Percentiles rank a stretch among this genome's conserved stretches.
phyloP scores from a whole-genome alignment of 1,140 invertebrate species.

The Drosophila kanapiae region DNA sequence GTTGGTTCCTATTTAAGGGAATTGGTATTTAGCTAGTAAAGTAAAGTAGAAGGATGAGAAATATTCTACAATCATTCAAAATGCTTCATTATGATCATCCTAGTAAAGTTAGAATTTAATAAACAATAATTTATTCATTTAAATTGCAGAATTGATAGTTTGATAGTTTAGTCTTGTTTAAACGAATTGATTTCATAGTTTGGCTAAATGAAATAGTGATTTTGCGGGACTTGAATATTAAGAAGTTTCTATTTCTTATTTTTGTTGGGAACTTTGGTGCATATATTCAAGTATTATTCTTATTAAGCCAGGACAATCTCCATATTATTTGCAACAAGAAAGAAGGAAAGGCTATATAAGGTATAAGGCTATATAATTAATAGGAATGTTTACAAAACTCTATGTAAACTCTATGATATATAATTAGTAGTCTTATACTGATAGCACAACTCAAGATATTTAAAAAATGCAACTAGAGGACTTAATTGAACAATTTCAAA shows the following conservation, averaged over 20 bases:
- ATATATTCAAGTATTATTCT: not conserved
- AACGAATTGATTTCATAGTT: not conserved
- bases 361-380: too few relatives aligned
- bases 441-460: too few relatives aligned
- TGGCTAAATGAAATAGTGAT: too few relatives aligned
- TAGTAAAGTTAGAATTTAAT: not conserved
- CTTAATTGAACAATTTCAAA: too few relatives aligned
- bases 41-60: not conserved
- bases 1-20: not conserved
- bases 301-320: not conserved
- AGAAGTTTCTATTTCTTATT: not conserved
- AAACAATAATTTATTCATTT: not conserved
- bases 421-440: too few relatives aligned
- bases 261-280: not conserved
- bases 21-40: not conserved
- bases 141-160: not conserved
- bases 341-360: too few relatives aligned
- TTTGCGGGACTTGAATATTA: not conserved
- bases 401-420: too few relatives aligned
- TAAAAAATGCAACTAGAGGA: too few relatives aligned
- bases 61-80: not conserved
- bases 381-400: too few relatives aligned
- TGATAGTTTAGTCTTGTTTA: not conserved
- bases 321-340: not conserved
- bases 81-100: too few relatives aligned